phyloP scores from a whole-genome alignment of 2,888 invertebrate genomes.

The Dioctria linearis region DNA sequence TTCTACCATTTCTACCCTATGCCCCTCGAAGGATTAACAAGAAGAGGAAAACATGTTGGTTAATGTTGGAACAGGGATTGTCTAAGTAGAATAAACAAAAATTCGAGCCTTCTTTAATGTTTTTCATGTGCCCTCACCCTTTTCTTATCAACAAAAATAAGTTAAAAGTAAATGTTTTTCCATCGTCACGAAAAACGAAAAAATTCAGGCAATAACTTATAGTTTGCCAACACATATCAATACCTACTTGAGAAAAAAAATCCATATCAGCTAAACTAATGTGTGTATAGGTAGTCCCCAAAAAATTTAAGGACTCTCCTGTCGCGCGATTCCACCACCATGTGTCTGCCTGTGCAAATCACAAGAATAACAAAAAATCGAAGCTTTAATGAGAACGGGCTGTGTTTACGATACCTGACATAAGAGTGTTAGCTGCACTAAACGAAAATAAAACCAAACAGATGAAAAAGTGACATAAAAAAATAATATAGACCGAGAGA shows the following conservation, averaged over 20 bases:
- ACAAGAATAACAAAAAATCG: constrained; percentile 41
- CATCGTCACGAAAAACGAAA: too few species aligned
- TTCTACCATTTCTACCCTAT: too few species aligned
- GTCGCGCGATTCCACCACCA: neutral
- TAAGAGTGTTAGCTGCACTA: constrained; percentile 28
- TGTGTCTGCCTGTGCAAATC: constrained; percentile 56
- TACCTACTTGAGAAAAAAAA: neutral
- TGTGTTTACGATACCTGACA: constrained; percentile 17
- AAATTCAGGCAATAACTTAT: too few species aligned
- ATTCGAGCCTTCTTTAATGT: too few species aligned
- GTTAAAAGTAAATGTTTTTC: too few species aligned
- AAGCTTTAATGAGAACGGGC: constrained; percentile 52
- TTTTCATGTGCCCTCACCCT: too few species aligned
- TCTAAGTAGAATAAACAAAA: too few species aligned
- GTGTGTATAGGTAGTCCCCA: neutral
- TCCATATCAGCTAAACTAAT: neutral
- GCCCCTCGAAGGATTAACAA: too few species aligned
- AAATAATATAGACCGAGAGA: neutral
- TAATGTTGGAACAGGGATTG: too few species aligned
- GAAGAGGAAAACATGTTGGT: too few species aligned
- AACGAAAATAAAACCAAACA: neutral
- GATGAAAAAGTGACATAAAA: neutral
- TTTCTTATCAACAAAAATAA: too few species aligned
- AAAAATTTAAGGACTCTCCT: neutral
- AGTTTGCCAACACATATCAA: too few species aligned